A percentile compares a stretch with the other conserved stretches of the same genome.
Evolutionary conservation across 2,113 vertebrate genomes (phyloP).

Genomic region (Hydropotes inermis): DNA sequence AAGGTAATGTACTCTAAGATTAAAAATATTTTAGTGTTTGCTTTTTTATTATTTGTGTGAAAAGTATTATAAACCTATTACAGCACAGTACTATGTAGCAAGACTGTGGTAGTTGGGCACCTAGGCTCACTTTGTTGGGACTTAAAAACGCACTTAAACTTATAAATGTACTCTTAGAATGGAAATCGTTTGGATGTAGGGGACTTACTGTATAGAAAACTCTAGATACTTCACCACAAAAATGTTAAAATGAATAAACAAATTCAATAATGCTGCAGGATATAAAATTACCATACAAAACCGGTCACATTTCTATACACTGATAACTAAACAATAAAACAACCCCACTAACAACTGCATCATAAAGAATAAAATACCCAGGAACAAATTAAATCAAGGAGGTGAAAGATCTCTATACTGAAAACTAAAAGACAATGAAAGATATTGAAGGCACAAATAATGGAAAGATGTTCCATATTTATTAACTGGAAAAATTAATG

Average conservation of each 20-base stretch:
- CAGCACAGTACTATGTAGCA: neutral
- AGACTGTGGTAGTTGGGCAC: neutral
- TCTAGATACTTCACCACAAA: neutral
- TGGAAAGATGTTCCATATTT: neutral
- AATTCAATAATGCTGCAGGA: neutral
- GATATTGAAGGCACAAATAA: neutral
- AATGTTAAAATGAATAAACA: neutral
- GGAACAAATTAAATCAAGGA: neutral
- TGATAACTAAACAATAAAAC: neutral
- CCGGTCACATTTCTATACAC: neutral
- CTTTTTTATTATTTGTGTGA: neutral
- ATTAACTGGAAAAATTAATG: neutral
- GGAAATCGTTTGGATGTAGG: neutral
- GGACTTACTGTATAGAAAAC: neutral
- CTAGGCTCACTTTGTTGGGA: neutral
- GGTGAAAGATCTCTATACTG: neutral
- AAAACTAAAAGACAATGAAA: neutral
- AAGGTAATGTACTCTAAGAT: neutral
- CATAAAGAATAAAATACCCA: neutral
- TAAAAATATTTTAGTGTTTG: neutral
- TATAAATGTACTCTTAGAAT: neutral
- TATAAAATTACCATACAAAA: neutral
- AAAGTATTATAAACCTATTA: neutral
- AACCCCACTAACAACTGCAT: neutral
- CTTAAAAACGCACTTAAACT: neutral